Evolutionary conservation across 2,888 invertebrate species (phyloP).

Genomic region (Euzophera pinguis): DNA sequence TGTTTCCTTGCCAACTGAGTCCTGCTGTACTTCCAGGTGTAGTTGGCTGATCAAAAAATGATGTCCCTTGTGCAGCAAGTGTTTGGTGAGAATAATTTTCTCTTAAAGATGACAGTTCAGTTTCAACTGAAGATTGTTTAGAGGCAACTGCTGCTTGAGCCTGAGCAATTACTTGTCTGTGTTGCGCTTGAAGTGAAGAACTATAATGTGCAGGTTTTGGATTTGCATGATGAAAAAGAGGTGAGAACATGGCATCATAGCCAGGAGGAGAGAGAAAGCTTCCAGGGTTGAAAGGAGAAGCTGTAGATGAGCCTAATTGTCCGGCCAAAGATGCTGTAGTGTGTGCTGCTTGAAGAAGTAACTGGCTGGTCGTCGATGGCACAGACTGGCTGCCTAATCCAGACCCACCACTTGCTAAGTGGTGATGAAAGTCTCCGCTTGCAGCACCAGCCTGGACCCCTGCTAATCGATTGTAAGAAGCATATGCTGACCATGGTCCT

Average conservation of each 20-base stretch:
- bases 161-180: slow-evolving; percentile 83
- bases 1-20: slow-evolving; percentile 87
- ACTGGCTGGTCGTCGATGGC: slow-evolving; percentile 83
- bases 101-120: slow-evolving; percentile 77
- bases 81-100: slow-evolving; percentile 82
- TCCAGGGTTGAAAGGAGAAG: slow-evolving; percentile 84
- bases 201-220: slow-evolving; percentile 87
- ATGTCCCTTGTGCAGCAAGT: slow-evolving; percentile 77
- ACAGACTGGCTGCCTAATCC: slow-evolving; percentile 76
- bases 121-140: slow-evolving; percentile 77
- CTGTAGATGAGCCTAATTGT: slow-evolving; percentile 81
- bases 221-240: slow-evolving; percentile 89
- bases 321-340: slow-evolving; percentile 81
- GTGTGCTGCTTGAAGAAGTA: slow-evolving; percentile 83
- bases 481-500: slow-evolving; percentile 92
- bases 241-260: slow-evolving; percentile 91
- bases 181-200: slow-evolving; percentile 82
- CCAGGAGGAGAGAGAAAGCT: slow-evolving; percentile 87
- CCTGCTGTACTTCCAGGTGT: slow-evolving; percentile 70
- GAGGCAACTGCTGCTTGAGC: slow-evolving; percentile 78
- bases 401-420: slow-evolving; percentile 80
- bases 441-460: slow-evolving; percentile 84
- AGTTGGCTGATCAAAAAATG: slow-evolving; percentile 84
- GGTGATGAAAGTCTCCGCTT: slow-evolving; percentile 84
- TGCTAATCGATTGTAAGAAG: slow-evolving; percentile 90